Evolutionary conservation across 2,888 invertebrate genomes (phyloP).

Genomic region (Xanthostigma xanthostigma): DNA sequence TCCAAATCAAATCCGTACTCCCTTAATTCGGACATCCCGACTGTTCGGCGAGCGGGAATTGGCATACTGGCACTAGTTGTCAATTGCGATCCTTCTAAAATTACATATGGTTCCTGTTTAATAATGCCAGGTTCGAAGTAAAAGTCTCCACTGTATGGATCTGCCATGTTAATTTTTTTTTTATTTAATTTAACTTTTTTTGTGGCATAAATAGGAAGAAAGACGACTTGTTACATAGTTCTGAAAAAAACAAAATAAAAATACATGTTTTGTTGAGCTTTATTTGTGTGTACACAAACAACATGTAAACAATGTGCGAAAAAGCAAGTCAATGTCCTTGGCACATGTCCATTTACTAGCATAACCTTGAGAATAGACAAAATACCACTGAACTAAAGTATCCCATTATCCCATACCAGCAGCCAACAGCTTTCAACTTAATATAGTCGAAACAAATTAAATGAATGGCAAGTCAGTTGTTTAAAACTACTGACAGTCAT

Average conservation of each 20-base stretch:
- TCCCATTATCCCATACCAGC: no score
- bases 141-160: slow-evolving; percentile 47
- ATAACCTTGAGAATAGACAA: not conserved
- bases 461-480: no score
- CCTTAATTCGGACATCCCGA: slow-evolving; percentile 21
- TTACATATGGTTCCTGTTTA: slow-evolving; percentile 39
- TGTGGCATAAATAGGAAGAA: not conserved
- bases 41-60: slow-evolving; percentile 35
- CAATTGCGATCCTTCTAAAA: slow-evolving; percentile 22
- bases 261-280: slow-evolving; percentile 1
- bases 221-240: not conserved
- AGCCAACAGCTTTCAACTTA: no score
- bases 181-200: no score
- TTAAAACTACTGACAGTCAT: no score
- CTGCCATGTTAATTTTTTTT: slow-evolving; percentile 32
- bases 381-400: not conserved
- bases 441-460: no score
- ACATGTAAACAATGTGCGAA: slow-evolving; percentile 4
- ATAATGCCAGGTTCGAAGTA: slow-evolving; percentile 45
- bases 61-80: slow-evolving; percentile 44
- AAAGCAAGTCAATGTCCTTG: slow-evolving; percentile 12
- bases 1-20: slow-evolving; percentile 43
- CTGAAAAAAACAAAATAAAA: not conserved
- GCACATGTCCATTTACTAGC: slow-evolving; percentile 8
- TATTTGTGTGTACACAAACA: not conserved